Conservation (phyloP, 2,888 invertebrate genomes). For the Esperia sulphurella region DNA sequence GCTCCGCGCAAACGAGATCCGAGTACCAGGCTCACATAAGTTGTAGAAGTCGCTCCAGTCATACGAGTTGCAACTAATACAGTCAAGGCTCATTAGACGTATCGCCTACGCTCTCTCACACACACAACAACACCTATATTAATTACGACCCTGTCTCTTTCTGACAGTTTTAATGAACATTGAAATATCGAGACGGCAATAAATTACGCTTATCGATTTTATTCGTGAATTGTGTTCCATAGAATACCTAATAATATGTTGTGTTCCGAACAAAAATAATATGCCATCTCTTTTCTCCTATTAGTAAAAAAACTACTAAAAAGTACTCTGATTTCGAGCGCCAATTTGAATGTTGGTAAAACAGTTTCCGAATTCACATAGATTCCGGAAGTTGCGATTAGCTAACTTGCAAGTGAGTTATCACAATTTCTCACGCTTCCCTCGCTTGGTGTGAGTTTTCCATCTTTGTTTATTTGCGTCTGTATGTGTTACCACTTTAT, state of each 20-base stretch:
- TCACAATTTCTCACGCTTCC: conserved; percentile 77
- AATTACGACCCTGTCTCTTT: conserved; percentile 57
- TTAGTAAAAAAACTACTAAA: not conserved
- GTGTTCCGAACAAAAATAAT: too few species aligned
- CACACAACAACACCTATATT: conserved; percentile 38
- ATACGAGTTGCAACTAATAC: conserved; percentile 46
- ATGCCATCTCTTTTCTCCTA: too few species aligned
- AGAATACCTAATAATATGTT: too few species aligned
- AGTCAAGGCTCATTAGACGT: conserved; percentile 44
- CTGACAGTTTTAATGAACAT: conserved; percentile 29
- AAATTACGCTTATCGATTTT: not conserved
- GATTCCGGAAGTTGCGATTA: conserved; percentile 63
- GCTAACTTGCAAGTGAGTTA: conserved; percentile 72
- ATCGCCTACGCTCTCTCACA: conserved; percentile 52
- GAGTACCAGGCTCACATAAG: conserved; percentile 67
- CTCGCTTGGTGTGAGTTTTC: conserved; percentile 56
- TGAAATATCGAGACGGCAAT: conserved; percentile 3
- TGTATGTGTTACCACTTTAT: conserved; percentile 25
- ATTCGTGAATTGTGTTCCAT: too few species aligned
- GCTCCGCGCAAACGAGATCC: conserved; percentile 64
- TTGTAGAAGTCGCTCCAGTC: conserved; percentile 44
- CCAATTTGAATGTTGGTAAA: not conserved
- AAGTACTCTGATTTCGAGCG: not conserved
- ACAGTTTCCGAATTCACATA: not conserved
- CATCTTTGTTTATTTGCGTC: conserved; percentile 46